Base-by-base conservation (phyloP, 2,888 invertebrate species). In the Boloria euphrosyne region DNA sequence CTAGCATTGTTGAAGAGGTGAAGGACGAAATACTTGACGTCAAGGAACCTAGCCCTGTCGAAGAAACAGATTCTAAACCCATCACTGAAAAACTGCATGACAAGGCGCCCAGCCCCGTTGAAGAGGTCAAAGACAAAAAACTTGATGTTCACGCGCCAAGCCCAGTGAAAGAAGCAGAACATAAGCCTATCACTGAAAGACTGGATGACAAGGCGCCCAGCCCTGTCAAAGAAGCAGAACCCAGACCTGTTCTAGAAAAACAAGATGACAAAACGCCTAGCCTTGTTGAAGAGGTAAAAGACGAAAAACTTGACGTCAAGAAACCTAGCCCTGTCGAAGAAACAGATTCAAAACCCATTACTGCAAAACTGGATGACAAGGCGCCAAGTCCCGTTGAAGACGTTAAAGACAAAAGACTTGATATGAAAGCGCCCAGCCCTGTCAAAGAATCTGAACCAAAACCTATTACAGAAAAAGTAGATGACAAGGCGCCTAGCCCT, bases 291-390 rank as follows among this genome's bases (percentile, higher is more conserved):
- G 22, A 5, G 17, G 10, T 55, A 1, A 14, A 4, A 1, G 13
- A 13, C 1, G 54, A 63, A 16, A 55, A 66, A n/a, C 67, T 68
- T 16, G 51, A 49, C 13, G 66, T 73, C 6, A 72, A 71, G 52
- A 61, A 49, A 17, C 64, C 69, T 4, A 70, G 71, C 2, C 63
- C 60, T 6, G 55, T 53, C 3, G 54, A 70, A 46, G 17, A 27
- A 27, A n/a, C 7, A 0, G 53, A n/a, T n/a, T n/a, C n/a, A n/a
- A n/a, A 64, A 6, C 31, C 31, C 7, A 1, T 31, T 13, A n/a
- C n/a, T n/a, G n/a, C n/a, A n/a, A n/a, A n/a, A n/a, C n/a, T n/a
- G n/a, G n/a, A n/a, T n/a, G n/a, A n/a, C n/a, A n/a, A n/a, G n/a
- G n/a, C n/a, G n/a, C n/a, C n/a, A n/a, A n/a, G n/a, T n/a, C n/a